Evolutionary conservation across 1,140 invertebrate genomes (phyloP).

Genomic region (Leptopilina boulardi): DNA sequence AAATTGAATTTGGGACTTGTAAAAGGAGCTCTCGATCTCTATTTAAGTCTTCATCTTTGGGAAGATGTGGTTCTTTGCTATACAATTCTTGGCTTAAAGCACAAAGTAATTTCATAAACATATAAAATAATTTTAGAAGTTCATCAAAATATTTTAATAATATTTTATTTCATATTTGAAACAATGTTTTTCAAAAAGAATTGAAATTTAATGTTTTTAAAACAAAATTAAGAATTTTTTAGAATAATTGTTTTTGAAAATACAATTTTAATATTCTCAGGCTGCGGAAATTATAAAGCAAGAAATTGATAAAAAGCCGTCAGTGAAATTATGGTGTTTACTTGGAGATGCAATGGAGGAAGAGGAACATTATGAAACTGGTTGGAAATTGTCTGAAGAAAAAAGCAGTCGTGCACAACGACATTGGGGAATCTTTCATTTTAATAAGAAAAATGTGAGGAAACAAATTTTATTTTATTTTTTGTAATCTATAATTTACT

Average conservation of each 20-base stretch:
- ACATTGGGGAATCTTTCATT: conserved; percentile 90
- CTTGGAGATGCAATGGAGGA: conserved; percentile 89
- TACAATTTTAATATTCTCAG: conserved; percentile 54
- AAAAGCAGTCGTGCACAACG: conserved; percentile 88
- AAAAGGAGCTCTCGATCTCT: conserved; percentile 92
- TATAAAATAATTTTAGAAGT: background rate
- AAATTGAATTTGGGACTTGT: conserved; percentile 88
- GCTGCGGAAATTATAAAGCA: conserved; percentile 92
- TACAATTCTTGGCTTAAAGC: conserved; percentile 85
- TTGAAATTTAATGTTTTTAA: too few relatives aligned
- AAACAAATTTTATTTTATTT: conserved; percentile 1
- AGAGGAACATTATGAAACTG: conserved; percentile 86
- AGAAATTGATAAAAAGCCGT: conserved; percentile 87
- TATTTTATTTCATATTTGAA: too few relatives aligned
- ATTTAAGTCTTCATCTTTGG: conserved; percentile 89
- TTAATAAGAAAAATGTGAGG: conserved; percentile 79
- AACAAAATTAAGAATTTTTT: too few relatives aligned
- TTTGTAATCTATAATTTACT: background rate
- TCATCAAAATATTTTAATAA: too few relatives aligned
- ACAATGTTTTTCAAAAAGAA: too few relatives aligned
- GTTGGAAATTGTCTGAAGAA: conserved; percentile 91
- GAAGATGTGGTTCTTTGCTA: conserved; percentile 96
- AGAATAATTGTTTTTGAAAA: conserved; percentile 14
- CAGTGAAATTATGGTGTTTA: conserved; percentile 91
- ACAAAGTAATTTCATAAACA: conserved; percentile 80